Evolutionary conservation across 2,113 vertebrate genomes (phyloP).

Genomic region (Stomatorhinus ivindoensis): DNA sequence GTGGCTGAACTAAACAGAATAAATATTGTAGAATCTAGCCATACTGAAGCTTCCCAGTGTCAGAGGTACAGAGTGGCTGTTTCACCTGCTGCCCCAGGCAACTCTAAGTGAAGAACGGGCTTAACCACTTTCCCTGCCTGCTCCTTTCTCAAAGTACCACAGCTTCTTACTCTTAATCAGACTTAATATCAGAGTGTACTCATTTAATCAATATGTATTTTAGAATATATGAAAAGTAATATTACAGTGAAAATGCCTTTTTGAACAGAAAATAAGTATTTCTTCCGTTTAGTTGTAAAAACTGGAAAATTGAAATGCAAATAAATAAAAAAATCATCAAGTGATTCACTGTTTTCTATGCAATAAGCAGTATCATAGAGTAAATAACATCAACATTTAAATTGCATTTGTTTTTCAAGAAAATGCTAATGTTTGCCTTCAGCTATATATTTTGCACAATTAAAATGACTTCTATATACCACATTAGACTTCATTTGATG

Average conservation of each 20-base stretch:
- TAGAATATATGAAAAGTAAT: not conserved
- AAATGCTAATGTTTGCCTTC: not conserved
- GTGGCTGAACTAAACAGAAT: too few species aligned
- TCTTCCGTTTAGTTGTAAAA: not conserved
- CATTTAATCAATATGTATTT: not conserved
- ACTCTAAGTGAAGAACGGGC: not conserved
- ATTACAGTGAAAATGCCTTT: not conserved
- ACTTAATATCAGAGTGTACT: not conserved
- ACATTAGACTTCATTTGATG: not conserved
- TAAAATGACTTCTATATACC: not conserved
- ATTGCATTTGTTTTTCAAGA: not conserved
- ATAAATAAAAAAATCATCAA: not conserved
- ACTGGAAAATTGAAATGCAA: not conserved
- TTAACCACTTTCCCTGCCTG: not conserved
- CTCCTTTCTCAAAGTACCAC: not conserved
- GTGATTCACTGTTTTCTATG: not conserved
- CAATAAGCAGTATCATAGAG: not conserved
- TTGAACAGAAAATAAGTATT: not conserved
- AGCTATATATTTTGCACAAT: not conserved
- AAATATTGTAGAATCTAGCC: not conserved
- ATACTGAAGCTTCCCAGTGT: not conserved
- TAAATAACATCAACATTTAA: not conserved
- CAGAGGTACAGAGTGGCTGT: not conserved
- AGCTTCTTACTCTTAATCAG: not conserved
- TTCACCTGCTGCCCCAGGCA: not conserved